A percentile compares a stretch with the other conserved stretches of the same genome.
Conservation (phyloP, 92 coral and sea anemone genomes). For the Palythoa grandiflora region DNA sequence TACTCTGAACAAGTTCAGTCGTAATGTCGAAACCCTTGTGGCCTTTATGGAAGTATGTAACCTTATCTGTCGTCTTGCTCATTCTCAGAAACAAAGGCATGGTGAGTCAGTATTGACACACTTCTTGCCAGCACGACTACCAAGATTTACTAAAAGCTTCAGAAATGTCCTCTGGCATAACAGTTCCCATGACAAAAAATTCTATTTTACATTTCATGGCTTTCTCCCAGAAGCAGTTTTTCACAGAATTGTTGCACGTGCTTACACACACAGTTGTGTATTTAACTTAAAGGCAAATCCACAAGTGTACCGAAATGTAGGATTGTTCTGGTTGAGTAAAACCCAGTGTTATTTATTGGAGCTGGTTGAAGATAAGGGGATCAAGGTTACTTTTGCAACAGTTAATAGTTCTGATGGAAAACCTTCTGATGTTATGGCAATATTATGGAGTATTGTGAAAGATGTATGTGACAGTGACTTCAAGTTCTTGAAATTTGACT, state of each 20-base stretch:
- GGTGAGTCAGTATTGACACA: not conserved
- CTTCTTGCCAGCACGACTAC: constrained; percentile 8
- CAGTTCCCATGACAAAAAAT: not conserved
- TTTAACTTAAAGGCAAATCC: not conserved
- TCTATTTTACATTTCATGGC: not conserved
- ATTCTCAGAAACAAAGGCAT: not conserved
- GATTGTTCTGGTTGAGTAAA: constrained; percentile 17
- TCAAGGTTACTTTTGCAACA: constrained; percentile 6
- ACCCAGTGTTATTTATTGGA: constrained; percentile 11
- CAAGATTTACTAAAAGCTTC: not conserved
- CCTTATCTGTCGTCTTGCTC: constrained; percentile 10
- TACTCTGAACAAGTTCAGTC: constrained; percentile 6
- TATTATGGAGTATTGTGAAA: constrained; percentile 27
- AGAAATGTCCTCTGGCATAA: constrained; percentile 3
- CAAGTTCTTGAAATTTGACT: constrained; percentile 32
- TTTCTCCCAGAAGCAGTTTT: constrained; percentile 26
- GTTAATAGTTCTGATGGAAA: not conserved
- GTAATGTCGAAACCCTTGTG: not conserved
- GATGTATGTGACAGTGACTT: constrained; percentile 37
- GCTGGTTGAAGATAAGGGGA: constrained; percentile 1
- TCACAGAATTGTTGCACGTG: constrained; percentile 15
- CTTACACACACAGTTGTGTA: not conserved
- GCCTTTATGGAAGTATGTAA: constrained; percentile 13
- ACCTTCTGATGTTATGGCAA: constrained; percentile 20
- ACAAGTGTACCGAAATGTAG: not conserved